Conservation (phyloP, 2,888 invertebrate genomes). For the Ommatoiulus sabulosus region DNA sequence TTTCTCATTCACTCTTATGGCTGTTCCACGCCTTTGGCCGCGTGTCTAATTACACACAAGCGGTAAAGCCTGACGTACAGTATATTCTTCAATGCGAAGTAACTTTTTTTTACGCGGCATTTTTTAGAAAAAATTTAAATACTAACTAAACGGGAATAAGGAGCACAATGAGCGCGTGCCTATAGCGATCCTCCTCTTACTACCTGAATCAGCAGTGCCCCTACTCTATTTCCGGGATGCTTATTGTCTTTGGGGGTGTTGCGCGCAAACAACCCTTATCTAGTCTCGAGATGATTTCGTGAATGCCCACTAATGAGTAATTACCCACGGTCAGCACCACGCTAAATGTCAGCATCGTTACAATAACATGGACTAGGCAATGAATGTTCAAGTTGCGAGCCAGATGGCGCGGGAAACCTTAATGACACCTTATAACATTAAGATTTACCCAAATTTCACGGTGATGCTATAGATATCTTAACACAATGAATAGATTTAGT, state of each 20-base stretch:
- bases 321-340: background rate
- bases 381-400: background rate
- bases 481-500: too few relatives aligned
- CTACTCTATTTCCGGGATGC: background rate
- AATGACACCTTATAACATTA: background rate
- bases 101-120: background rate
- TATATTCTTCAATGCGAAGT: background rate
- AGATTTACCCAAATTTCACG: too few relatives aligned
- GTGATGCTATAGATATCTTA: too few relatives aligned
- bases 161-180: constrained; percentile 23
- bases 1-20: background rate
- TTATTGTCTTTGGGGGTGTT: constrained; percentile 24
- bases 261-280: background rate
- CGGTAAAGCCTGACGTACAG: background rate
- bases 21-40: constrained; percentile 18
- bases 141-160: constrained; percentile 7
- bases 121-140: background rate
- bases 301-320: constrained; percentile 34
- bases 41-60: background rate
- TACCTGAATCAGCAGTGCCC: background rate
- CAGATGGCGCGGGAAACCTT: background rate
- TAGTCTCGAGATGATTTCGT: background rate
- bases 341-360: background rate
- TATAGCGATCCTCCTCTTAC: background rate
- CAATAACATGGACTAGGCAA: too few relatives aligned